phyloP scores from a whole-genome alignment of 2,113 vertebrate genomes.

The Reinhardtius hippoglossoides region DNA sequence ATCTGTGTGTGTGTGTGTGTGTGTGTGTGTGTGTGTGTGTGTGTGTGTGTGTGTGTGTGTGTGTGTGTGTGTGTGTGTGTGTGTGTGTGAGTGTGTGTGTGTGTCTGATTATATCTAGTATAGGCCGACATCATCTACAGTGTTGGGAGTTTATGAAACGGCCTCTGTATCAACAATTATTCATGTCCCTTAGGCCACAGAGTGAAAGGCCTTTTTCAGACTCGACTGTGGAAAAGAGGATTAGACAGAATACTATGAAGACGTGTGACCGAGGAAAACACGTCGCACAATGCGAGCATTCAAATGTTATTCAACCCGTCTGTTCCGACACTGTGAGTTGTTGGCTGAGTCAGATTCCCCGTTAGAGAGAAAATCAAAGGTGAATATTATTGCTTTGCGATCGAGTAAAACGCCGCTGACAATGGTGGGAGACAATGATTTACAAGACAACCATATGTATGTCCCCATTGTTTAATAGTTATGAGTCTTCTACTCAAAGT shows the following conservation, averaged over 20 bases:
- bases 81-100: conserved; percentile 27
- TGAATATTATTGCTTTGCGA: background rate
- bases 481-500: background rate
- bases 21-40: conserved; percentile 23
- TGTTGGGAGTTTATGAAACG: conserved; percentile 74
- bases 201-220: conserved; percentile 72
- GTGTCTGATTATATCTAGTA: conserved; percentile 37
- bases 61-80: conserved; percentile 23
- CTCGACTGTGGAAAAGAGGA: conserved; percentile 68
- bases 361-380: conserved; percentile 1
- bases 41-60: conserved; percentile 24
- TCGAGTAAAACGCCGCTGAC: conserved; percentile 6
- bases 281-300: conserved; percentile 49
- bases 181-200: conserved; percentile 70
- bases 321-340: conserved; percentile 39
- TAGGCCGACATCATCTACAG: conserved; percentile 70
- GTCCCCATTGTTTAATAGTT: too few species aligned
- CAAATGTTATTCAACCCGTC: conserved; percentile 38
- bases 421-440: background rate
- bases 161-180: conserved; percentile 75
- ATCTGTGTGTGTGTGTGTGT: conserved; percentile 32
- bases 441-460: background rate
- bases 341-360: conserved; percentile 45
- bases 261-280: conserved; percentile 58
- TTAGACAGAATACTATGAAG: conserved; percentile 64